Percentiles rank a stretch among this genome's conserved stretches.
These are phyloP conservation scores for Drosophila hydei DNA, from an alignment of 1,140 invertebrate species.

Conservation along the genomic window DNA sequence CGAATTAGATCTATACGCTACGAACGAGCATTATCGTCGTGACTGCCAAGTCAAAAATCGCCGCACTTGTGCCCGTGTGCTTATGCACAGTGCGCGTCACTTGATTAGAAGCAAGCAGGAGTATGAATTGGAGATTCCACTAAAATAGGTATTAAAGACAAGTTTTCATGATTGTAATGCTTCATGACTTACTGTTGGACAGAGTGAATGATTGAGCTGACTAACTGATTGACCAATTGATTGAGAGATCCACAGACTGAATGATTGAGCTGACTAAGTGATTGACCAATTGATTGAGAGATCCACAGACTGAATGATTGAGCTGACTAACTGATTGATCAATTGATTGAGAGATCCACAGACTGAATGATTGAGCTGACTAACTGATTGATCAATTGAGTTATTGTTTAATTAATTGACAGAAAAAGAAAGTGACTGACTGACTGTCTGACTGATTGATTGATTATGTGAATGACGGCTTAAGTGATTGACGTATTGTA, in stretches of 20 bases:
- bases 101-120: background rate
- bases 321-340: background rate
- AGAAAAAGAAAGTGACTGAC: too few species aligned
- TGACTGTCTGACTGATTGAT: background rate
- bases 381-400: background rate
- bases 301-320: background rate
- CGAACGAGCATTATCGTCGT: background rate
- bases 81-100: background rate
- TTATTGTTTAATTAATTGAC: too few species aligned
- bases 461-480: too few species aligned
- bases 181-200: too few species aligned
- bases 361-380: too few species aligned
- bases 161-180: too few species aligned
- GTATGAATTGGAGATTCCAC: too few species aligned
- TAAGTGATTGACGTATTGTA: too few species aligned
- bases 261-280: too few species aligned
- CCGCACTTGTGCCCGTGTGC: background rate
- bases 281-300: background rate
- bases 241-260: too few species aligned
- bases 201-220: background rate
- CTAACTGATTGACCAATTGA: background rate
- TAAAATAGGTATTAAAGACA: too few species aligned
- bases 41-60: background rate
- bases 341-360: background rate
- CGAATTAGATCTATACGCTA: background rate